Evolutionary conservation across 1,140 invertebrate genomes (phyloP), one percentile per base, ranked within the genome.

Genomic region (Saccostrea glomerata): DNA sequence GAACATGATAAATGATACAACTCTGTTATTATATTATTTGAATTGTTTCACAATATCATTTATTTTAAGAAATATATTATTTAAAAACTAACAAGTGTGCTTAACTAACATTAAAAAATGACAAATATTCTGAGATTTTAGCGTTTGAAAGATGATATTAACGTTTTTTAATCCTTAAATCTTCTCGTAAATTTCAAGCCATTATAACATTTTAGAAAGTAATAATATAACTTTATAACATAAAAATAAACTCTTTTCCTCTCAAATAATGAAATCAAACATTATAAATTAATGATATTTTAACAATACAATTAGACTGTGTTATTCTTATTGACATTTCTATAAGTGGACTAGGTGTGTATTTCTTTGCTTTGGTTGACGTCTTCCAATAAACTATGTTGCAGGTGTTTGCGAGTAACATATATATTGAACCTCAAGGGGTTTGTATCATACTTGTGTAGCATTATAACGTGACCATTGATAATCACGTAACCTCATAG

Each of bases 341-440:
- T 54, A 15, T 23, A 30, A n/a, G 47, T 40, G n/a, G 56, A 55
- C 23, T 54, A 40, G 85, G 60, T 86, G 36, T 86, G 85, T 70
- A 30, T 77, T 86, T 84, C 25, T 77, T 30, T 25, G 70, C 70
- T 77, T 77, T 77, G 11, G 70, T 85, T 85, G 40, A 36, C 58
- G 54, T 85, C 84, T 85, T 85, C 56, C n/a, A 36, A 58, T 85
- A 85, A 85, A 85, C n/a, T 58, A 82, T 85, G 84, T 88, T 88
- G 47, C 87, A 88, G 87, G 87, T 58, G 23, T 88, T 88, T 88
- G 83, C 87, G 12, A 84, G 70, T 47, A 70, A 88, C 58, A n/a
- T 88, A 13, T 85, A 88, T 85, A 77, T 63, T 88, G 87, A 88
- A 82, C 63, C 87, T 73, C 63, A 88, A 85, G 87, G 60, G 87